Conservation (phyloP, 2,888 invertebrate species). For the Netelia virgata region DNA sequence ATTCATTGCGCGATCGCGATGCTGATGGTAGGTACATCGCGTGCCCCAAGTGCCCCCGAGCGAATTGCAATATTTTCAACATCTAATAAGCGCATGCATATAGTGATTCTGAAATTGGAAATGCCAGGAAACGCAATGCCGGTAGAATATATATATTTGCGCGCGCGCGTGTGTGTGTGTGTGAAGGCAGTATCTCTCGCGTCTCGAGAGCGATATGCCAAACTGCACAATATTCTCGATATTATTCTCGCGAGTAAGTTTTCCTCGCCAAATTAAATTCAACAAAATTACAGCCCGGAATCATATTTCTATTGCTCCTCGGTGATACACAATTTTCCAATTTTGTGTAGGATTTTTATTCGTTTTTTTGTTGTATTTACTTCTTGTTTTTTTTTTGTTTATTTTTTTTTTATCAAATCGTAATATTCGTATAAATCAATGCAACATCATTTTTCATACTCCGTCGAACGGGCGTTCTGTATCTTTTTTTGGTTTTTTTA, state of each 20-base stretch:
- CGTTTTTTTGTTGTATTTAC: too few species aligned
- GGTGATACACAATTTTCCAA: neutral
- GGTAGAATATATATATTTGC: slow-evolving; percentile 35
- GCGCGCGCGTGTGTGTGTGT: neutral
- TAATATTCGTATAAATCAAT: too few species aligned
- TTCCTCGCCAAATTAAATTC: slow-evolving; percentile 46
- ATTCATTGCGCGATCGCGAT: slow-evolving; percentile 62
- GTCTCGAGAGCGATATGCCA: slow-evolving; percentile 47
- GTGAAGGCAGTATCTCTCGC: slow-evolving; percentile 23
- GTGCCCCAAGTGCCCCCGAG: slow-evolving; percentile 57
- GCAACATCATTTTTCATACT: too few species aligned
- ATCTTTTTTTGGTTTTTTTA: neutral
- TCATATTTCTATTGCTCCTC: neutral
- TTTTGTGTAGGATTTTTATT: too few species aligned
- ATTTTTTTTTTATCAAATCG: too few species aligned
- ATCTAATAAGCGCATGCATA: slow-evolving; percentile 58
- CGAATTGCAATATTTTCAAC: slow-evolving; percentile 66
- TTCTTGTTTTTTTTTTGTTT: too few species aligned
- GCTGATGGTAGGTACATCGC: slow-evolving; percentile 51
- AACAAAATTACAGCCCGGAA: slow-evolving; percentile 51
- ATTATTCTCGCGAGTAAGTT: slow-evolving; percentile 38
- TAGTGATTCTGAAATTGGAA: slow-evolving; percentile 65
- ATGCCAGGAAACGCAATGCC: slow-evolving; percentile 58
- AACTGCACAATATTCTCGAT: slow-evolving; percentile 53
- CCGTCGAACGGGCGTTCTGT: too few species aligned